Evolutionary conservation across 2,888 invertebrate species (phyloP), one percentile per base, ranked within the genome.

Genomic region (Sepioteuthis lessoniana): DNA sequence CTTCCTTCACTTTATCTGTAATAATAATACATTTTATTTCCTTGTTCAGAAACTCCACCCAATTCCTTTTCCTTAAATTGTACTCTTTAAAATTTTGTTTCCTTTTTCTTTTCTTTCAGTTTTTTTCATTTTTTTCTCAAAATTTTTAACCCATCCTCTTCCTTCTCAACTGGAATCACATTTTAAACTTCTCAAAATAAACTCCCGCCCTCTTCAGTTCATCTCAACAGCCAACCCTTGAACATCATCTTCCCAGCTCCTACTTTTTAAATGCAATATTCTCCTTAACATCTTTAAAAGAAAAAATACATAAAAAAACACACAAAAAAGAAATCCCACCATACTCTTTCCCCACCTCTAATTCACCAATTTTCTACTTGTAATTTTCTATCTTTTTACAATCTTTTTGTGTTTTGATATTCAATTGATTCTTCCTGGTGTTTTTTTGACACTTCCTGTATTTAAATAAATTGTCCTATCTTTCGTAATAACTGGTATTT

Each of bases 401-500:
- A 76, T 35, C 19, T 16, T n/a, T 76, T n/a, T 76, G n/a, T 76
- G n/a, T 76, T 76, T 76, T 76, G n/a, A n/a, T n/a, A n/a, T 76
- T 76, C n/a, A 76, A 35, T 76, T 76, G 76, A 76, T 76, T 76
- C n/a, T 76, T 76, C n/a, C 76, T 76, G n/a, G n/a, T 76, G n/a
- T 76, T 76, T n/a, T 42, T 60, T 76, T 76, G n/a, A 7, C n/a
- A 35, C 35, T 35, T 76, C 76, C 76, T 76, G 76, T 76, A 76
- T 76, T 76, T 76, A 76, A 76, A 76, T 76, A 76, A 76, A 76
- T 76, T 76, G 76, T 76, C 76, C 76, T 76, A n/a, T 76, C 76
- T 76, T 76, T 76, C 42, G 42, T 42, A 42, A 42, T 42, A 42
- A 42, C 42, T 42, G 42, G n/a, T 10, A 2, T n/a, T n/a, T 19